A percentile compares a stretch with the other conserved stretches of the same genome.
Conservation (phyloP, 2,888 invertebrate species). For the Actias luna region DNA sequence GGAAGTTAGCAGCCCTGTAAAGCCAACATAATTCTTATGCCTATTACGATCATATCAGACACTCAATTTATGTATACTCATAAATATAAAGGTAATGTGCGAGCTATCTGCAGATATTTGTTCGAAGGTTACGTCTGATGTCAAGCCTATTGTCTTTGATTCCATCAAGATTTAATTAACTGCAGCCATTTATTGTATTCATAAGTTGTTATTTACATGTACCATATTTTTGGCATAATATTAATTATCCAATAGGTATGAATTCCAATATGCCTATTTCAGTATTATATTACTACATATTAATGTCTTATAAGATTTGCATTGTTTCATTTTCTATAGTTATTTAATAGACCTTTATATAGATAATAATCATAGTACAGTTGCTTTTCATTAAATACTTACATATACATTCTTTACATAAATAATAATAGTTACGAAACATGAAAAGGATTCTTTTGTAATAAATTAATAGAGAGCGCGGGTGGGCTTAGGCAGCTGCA, state of each 20-base stretch:
- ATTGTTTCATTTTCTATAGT: neutral
- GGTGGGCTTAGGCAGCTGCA: slow-evolving; percentile 63
- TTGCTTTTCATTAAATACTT: neutral
- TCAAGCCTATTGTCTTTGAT: slow-evolving; percentile 52
- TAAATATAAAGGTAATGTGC: slow-evolving; percentile 51
- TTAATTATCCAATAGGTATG: neutral
- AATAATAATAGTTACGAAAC: neutral
- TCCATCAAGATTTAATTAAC: slow-evolving; percentile 53
- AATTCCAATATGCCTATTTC: neutral
- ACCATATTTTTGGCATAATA: neutral
- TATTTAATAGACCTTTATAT: neutral
- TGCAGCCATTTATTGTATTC: slow-evolving; percentile 43
- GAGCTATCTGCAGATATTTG: slow-evolving; percentile 49
- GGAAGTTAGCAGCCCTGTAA: slow-evolving; percentile 60
- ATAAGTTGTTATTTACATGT: slow-evolving; percentile 17
- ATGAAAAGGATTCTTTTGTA: neutral
- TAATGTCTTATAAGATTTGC: neutral
- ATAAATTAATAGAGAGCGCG: slow-evolving; percentile 48
- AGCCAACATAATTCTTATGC: slow-evolving; percentile 58
- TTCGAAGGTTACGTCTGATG: slow-evolving; percentile 57
- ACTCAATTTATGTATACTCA: slow-evolving; percentile 65
- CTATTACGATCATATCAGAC: slow-evolving; percentile 63
- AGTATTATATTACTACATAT: neutral
- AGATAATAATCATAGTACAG: neutral
- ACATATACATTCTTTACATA: neutral